These are phyloP conservation scores for Salvator merianae DNA, from an alignment of 2,113 vertebrate species.

Conservation along the genomic window DNA sequence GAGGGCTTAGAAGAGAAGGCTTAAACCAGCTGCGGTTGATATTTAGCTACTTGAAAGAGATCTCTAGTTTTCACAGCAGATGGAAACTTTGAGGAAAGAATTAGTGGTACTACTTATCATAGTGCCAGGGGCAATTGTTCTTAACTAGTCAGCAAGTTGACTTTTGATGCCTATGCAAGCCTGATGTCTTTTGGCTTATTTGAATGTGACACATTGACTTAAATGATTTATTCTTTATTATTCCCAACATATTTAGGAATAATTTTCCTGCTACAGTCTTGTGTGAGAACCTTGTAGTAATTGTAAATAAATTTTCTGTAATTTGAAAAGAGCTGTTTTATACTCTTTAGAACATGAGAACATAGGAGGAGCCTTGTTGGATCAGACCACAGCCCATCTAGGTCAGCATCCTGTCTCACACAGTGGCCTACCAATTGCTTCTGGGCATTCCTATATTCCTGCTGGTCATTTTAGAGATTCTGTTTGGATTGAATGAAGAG, in stretches of 20 bases:
- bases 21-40: neutral
- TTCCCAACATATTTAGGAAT: no score
- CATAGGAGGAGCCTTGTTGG: no score
- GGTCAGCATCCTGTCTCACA: neutral
- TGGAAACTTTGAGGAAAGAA: neutral
- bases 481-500: constrained; percentile 57
- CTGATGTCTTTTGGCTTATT: neutral
- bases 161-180: neutral
- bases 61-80: neutral
- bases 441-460: neutral
- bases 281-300: constrained; percentile 17
- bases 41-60: neutral
- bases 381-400: no score
- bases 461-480: neutral
- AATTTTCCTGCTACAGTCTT: neutral
- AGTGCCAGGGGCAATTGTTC: neutral
- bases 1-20: neutral
- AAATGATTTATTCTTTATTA: neutral
- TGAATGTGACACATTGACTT: neutral
- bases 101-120: neutral
- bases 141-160: neutral
- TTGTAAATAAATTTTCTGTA: neutral
- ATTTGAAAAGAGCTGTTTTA: constrained; percentile 39
- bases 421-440: no score
- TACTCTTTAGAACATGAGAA: constrained; percentile 20